Conservation (phyloP, 2,113 vertebrate species). For the Mustelus asterias region DNA sequence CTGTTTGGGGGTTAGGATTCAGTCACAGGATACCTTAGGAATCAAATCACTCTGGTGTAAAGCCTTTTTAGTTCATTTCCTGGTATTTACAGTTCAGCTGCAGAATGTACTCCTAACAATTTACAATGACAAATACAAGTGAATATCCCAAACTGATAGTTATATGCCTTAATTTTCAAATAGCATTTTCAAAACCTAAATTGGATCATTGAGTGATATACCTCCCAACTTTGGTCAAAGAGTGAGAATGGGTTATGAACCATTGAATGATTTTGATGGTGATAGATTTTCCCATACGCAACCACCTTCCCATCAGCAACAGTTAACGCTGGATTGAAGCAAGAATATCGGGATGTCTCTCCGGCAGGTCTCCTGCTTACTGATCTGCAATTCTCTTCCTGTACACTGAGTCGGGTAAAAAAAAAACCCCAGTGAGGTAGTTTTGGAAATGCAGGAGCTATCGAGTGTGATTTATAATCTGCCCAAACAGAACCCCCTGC, state of each 20-base stretch:
- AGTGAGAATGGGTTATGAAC: not conserved
- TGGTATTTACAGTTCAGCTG: not conserved
- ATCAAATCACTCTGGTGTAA: not conserved
- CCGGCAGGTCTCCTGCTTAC: not conserved
- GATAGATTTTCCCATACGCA: not conserved
- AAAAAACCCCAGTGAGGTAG: not conserved
- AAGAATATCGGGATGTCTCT: too few relatives aligned
- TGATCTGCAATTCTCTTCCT: not conserved
- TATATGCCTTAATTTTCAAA: not conserved
- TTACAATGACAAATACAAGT: not conserved
- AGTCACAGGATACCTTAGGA: not conserved
- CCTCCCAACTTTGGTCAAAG: not conserved
- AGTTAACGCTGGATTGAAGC: not conserved
- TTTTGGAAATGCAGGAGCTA: not conserved
- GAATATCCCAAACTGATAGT: not conserved
- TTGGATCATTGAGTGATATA: not conserved
- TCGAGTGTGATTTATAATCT: not conserved
- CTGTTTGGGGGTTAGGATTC: not conserved
- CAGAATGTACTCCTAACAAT: not conserved
- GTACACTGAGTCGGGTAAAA: not conserved
- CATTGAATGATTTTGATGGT: not conserved
- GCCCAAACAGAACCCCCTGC: constrained; percentile 46
- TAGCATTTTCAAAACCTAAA: not conserved
- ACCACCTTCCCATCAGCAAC: not conserved
- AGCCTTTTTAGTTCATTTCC: not conserved